Evolutionary conservation across 1,140 invertebrate species (phyloP).

Genomic region (Dinoponera quadriceps): DNA sequence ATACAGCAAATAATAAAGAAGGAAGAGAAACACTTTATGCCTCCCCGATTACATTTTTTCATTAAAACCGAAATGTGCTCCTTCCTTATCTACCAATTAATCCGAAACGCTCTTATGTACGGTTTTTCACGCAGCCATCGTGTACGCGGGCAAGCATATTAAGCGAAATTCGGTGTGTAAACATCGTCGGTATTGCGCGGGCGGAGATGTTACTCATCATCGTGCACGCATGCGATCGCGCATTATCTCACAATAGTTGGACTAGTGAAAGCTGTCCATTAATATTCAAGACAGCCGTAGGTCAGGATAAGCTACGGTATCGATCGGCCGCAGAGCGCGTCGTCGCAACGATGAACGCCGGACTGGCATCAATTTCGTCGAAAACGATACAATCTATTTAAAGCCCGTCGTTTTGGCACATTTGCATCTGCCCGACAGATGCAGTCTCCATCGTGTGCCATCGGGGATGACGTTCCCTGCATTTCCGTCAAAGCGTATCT

Average conservation of each 20-base stretch:
- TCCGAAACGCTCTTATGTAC: too few relatives aligned
- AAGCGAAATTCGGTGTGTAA: neutral
- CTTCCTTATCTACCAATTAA: too few relatives aligned
- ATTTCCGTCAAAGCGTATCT: slow-evolving; percentile 13
- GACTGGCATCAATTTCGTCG: neutral
- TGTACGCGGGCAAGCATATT: neutral
- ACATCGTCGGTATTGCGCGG: neutral
- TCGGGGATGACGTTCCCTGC: neutral
- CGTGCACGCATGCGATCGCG: neutral
- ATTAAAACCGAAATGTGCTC: too few relatives aligned
- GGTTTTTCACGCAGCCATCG: too few relatives aligned
- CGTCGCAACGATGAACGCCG: neutral
- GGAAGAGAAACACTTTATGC: neutral
- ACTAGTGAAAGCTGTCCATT: slow-evolving; percentile 18
- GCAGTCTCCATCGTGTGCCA: slow-evolving; percentile 1
- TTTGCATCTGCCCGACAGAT: slow-evolving; percentile 21
- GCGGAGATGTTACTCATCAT: neutral
- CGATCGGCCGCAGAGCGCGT: neutral
- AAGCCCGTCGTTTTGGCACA: slow-evolving; percentile 38
- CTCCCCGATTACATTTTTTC: neutral
- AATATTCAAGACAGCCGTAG: slow-evolving; percentile 29
- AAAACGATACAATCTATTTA: slow-evolving; percentile 44
- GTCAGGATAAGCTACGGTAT: slow-evolving; percentile 32
- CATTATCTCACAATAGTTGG: slow-evolving; percentile 12
- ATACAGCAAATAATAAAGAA: neutral